These are phyloP conservation scores for Pterocles gutturalis DNA, from an alignment of 2,113 vertebrate species.

Conservation along the genomic window DNA sequence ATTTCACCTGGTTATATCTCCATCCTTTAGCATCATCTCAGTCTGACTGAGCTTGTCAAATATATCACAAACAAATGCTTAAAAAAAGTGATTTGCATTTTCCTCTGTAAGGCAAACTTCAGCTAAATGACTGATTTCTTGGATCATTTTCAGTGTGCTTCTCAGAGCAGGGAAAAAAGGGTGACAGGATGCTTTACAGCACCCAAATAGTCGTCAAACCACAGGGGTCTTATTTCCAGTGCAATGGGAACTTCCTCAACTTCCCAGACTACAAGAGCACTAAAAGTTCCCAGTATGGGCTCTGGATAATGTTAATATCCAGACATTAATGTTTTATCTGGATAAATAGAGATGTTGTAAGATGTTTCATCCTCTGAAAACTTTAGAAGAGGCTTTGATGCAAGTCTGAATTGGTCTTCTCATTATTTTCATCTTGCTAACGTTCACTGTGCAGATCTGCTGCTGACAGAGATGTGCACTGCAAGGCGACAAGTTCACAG, in stretches of 20 bases:
- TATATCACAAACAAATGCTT: not conserved
- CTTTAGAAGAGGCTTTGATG: not conserved
- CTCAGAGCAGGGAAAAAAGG: not conserved
- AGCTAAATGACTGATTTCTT: not conserved
- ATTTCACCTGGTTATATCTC: not conserved
- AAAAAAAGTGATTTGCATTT: not conserved
- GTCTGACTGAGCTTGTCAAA: not conserved
- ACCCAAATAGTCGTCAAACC: not conserved
- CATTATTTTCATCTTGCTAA: not conserved
- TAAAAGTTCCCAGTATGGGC: not conserved
- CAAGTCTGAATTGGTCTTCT: not conserved
- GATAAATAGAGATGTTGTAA: not conserved
- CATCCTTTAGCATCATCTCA: not conserved
- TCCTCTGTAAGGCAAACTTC: not conserved
- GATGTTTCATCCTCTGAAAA: not conserved
- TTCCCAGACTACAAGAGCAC: not conserved
- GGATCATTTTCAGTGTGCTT: not conserved
- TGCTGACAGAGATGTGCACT: not conserved
- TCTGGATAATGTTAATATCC: not conserved
- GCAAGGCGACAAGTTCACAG: not conserved
- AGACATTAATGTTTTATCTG: too few relatives aligned
- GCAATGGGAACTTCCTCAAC: not conserved
- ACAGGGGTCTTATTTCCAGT: not conserved
- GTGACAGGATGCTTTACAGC: not conserved
- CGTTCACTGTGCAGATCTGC: fast-evolving